Conservation (phyloP, 2,113 vertebrate genomes). For the Tyrannus savana region DNA sequence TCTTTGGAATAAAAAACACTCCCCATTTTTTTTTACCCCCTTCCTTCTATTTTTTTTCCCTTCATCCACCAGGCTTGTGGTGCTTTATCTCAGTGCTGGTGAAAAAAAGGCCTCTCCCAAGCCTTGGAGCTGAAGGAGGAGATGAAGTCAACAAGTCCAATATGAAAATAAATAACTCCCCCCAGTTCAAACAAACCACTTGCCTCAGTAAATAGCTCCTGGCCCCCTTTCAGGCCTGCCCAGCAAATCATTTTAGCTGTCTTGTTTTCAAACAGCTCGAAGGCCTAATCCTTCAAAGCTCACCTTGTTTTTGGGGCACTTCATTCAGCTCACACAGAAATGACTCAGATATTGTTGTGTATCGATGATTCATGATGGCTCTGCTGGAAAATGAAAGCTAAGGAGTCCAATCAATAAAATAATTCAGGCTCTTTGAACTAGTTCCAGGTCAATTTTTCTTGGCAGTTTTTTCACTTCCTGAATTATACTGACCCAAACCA, state of each 20-base stretch:
- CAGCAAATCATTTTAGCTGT: conserved; percentile 42
- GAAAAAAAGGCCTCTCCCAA: conserved; percentile 32
- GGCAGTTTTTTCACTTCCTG: conserved; percentile 78
- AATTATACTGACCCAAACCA: conserved; percentile 74
- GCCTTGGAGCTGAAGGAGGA: conserved; percentile 57
- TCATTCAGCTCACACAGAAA: conserved; percentile 24
- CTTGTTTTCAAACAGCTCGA: conserved; percentile 52
- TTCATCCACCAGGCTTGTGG: background rate
- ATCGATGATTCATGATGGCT: conserved; percentile 73
- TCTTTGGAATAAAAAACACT: background rate
- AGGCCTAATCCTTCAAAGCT: conserved; percentile 58
- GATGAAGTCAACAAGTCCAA: conserved; percentile 73
- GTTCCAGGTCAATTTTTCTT: conserved; percentile 80
- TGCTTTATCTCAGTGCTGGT: conserved; percentile 58
- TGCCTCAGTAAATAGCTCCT: conserved; percentile 66
- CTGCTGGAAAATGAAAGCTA: conserved; percentile 68
- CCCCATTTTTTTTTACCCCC: background rate
- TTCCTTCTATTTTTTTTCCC: background rate
- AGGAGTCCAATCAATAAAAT: conserved; percentile 80
- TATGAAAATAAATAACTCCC: conserved; percentile 75
- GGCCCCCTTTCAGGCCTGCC: conserved; percentile 52
- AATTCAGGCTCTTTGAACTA: conserved; percentile 76
- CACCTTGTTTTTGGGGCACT: conserved; percentile 70
- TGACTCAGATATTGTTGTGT: conserved; percentile 64
- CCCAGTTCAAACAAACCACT: conserved; percentile 67